phyloP scores from a whole-genome alignment of 2,888 invertebrate genomes.

The Xestobium rufovillosum region DNA sequence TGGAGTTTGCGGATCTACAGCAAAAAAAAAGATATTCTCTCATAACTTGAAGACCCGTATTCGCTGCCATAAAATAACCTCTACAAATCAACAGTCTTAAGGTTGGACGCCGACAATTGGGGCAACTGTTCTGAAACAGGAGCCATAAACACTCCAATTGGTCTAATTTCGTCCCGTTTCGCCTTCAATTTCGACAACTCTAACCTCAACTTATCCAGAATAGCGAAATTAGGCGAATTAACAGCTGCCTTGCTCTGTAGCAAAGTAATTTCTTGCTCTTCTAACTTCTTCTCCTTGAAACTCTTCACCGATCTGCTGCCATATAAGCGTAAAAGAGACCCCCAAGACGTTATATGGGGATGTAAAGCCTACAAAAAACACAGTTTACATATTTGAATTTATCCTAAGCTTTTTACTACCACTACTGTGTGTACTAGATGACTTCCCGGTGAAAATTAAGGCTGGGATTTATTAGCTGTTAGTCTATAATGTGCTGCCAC shows the following conservation, averaged over 20 bases:
- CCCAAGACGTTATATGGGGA: slow-evolving; percentile 92
- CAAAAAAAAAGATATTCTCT: too few relatives aligned
- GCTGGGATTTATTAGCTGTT: too few relatives aligned
- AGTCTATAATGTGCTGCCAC: too few relatives aligned
- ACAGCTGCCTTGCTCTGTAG: slow-evolving; percentile 82
- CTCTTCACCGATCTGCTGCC: slow-evolving; percentile 86
- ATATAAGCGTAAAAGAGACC: slow-evolving; percentile 85
- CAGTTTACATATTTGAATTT: too few relatives aligned
- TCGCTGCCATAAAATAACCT: too few relatives aligned
- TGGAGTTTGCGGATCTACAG: too few relatives aligned
- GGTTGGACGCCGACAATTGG: slow-evolving; percentile 64
- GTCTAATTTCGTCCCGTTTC: slow-evolving; percentile 46
- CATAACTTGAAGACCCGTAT: too few relatives aligned
- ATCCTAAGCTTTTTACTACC: too few relatives aligned
- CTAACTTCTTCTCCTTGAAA: slow-evolving; percentile 84
- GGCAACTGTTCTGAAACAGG: slow-evolving; percentile 57
- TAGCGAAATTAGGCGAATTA: slow-evolving; percentile 87
- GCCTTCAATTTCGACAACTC: slow-evolving; percentile 75
- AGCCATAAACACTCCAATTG: slow-evolving; percentile 55
- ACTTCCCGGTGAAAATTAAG: too few relatives aligned
- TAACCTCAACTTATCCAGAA: slow-evolving; percentile 71
- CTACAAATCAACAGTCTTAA: slow-evolving; percentile 71
- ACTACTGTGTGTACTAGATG: too few relatives aligned
- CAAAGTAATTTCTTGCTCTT: slow-evolving; percentile 87
- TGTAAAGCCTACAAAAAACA: slow-evolving; percentile 64